A percentile compares a stretch with the other conserved stretches of the same genome.
Conservation (phyloP, 2,113 vertebrate species). For the Benitochromis conjunctus region DNA sequence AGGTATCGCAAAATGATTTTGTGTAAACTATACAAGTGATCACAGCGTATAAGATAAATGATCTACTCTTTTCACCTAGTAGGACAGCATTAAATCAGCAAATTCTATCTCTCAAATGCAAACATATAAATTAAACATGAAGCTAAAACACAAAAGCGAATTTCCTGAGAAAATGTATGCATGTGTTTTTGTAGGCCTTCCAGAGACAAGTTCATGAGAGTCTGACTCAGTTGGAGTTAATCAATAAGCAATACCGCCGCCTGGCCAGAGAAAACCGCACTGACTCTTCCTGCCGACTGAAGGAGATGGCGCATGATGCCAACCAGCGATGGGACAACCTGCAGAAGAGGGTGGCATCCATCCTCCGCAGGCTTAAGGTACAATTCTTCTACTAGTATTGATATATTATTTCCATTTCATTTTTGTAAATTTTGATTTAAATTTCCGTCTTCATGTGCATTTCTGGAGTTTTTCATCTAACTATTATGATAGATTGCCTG, state of each 20-base stretch:
- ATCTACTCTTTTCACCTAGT: neutral
- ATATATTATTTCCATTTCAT: neutral
- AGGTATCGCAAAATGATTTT: slow-evolving; percentile 70
- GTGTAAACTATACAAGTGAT: neutral
- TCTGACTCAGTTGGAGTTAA: slow-evolving; percentile 92
- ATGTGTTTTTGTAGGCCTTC: slow-evolving; percentile 77
- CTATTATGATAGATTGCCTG: neutral
- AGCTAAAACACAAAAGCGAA: neutral
- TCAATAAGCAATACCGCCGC: slow-evolving; percentile 96
- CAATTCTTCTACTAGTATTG: neutral
- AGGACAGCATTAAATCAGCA: neutral
- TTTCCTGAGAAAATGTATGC: neutral
- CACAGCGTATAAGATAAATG: neutral
- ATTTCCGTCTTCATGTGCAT: neutral
- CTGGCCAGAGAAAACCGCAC: slow-evolving; percentile 95
- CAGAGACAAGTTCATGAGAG: slow-evolving; percentile 93
- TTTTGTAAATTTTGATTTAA: neutral
- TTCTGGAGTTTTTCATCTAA: neutral
- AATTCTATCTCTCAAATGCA: neutral
- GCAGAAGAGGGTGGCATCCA: slow-evolving; percentile 88
- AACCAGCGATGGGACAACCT: slow-evolving; percentile 97
- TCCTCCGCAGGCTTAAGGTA: slow-evolving; percentile 93
- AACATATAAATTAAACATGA: neutral
- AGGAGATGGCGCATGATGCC: slow-evolving; percentile 88
- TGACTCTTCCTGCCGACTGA: slow-evolving; percentile 81